Evolutionary conservation across 2,888 invertebrate species (phyloP).

Genomic region (Protodeltote pygarga): DNA sequence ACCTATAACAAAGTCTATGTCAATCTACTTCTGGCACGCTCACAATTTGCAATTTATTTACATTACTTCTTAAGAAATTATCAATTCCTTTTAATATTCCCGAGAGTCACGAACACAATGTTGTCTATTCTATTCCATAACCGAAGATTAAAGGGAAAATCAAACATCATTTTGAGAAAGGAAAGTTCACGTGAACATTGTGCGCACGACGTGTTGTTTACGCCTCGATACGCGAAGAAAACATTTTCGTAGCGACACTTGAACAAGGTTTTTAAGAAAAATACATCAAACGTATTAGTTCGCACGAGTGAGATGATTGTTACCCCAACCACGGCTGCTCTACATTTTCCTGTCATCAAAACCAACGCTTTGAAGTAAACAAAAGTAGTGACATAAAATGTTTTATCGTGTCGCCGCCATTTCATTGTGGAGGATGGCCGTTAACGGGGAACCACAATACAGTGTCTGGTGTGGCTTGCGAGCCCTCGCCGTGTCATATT

Average conservation of each 20-base stretch:
- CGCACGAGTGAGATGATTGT: slow-evolving; percentile 57
- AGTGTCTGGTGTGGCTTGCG: slow-evolving; percentile 41
- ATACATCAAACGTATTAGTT: slow-evolving; percentile 60
- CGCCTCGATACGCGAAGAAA: slow-evolving; percentile 38
- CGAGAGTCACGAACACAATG: slow-evolving; percentile 24
- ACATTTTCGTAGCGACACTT: slow-evolving; percentile 52
- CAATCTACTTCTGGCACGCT: slow-evolving; percentile 19
- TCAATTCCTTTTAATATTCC: slow-evolving; percentile 18
- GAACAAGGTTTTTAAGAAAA: slow-evolving; percentile 55
- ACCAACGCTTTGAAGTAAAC: slow-evolving; percentile 72
- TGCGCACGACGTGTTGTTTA: slow-evolving; percentile 11
- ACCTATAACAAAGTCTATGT: slow-evolving; percentile 58
- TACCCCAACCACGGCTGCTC: slow-evolving; percentile 49
- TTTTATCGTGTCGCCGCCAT: slow-evolving; percentile 70
- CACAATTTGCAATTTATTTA: slow-evolving; percentile 15
- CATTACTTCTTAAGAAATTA: slow-evolving; percentile 14
- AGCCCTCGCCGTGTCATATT: slow-evolving; percentile 70
- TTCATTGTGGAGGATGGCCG: slow-evolving; percentile 51
- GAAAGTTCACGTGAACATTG: slow-evolving; percentile 22
- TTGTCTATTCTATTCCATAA: slow-evolving; percentile 26
- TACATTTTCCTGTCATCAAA: slow-evolving; percentile 61
- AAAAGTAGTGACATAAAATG: slow-evolving; percentile 77
- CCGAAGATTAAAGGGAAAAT: slow-evolving; percentile 36
- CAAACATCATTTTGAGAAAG: slow-evolving; percentile 35
- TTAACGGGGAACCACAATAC: slow-evolving; percentile 58